phyloP scores from a whole-genome alignment of 2,797 vertebrate species.

The Channa striata region DNA sequence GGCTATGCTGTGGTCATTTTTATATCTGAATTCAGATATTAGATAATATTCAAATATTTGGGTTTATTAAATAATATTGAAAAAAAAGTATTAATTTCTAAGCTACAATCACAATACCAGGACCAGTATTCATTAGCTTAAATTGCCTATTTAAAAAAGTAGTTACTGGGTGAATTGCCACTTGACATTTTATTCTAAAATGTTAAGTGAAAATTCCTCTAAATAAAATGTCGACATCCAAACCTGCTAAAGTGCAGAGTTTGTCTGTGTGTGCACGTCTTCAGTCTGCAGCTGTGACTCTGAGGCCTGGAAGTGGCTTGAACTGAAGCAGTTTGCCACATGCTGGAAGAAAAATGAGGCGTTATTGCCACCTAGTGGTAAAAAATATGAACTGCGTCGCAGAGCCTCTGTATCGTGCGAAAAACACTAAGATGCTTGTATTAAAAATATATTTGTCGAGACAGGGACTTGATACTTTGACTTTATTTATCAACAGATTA shows the following conservation, averaged over 20 bases:
- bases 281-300: background rate
- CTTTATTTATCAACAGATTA: no score
- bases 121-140: background rate
- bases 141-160: background rate
- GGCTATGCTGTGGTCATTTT: background rate
- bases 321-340: no score
- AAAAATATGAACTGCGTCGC: slow-evolving; percentile 12
- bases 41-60: background rate
- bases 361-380: slow-evolving; percentile 49
- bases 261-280: slow-evolving; percentile 3
- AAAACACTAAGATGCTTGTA: no score
- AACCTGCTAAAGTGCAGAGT: background rate
- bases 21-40: background rate
- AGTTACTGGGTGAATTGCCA: background rate
- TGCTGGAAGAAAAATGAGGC: slow-evolving; percentile 11
- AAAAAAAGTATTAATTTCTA: background rate
- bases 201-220: background rate
- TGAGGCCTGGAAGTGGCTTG: slow-evolving; percentile 7
- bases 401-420: background rate
- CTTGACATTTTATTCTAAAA: background rate
- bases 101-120: background rate
- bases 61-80: background rate
- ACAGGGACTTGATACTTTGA: background rate
- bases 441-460: background rate
- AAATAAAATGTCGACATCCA: background rate